A percentile compares a stretch with the other conserved stretches of the same genome.
These are phyloP conservation scores for Holothuria leucospilota DNA, from an alignment of 53 echinoderm and acorn worm species.

Conservation along the genomic window DNA sequence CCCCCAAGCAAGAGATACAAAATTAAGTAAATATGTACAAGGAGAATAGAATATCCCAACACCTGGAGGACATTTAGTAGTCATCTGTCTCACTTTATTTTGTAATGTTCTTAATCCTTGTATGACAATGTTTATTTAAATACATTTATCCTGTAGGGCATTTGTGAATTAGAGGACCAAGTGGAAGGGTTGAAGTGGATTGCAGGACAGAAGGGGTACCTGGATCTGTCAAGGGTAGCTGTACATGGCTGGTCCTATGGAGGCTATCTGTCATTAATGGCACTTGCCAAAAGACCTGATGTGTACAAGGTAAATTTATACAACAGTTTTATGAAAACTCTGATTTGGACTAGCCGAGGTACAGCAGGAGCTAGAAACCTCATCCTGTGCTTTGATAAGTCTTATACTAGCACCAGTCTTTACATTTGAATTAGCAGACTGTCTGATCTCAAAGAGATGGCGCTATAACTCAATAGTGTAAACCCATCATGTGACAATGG, in stretches of 20 bases:
- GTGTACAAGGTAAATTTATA: slow-evolving; percentile 80
- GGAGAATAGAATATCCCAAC: too few species aligned
- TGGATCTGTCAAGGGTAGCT: slow-evolving; percentile 90
- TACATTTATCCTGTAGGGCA: slow-evolving; percentile 67
- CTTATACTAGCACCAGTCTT: too few species aligned
- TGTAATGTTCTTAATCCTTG: too few species aligned
- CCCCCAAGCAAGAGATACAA: too few species aligned
- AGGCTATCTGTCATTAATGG: slow-evolving; percentile 92
- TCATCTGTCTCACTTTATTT: too few species aligned
- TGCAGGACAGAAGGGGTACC: slow-evolving; percentile 86
- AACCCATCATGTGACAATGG: too few species aligned
- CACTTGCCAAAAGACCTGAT: slow-evolving; percentile 91
- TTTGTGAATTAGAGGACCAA: slow-evolving; percentile 94
- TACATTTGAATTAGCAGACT: too few species aligned
- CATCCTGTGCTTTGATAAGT: too few species aligned
- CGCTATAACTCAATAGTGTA: too few species aligned
- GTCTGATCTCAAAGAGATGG: too few species aligned
- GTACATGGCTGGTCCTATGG: slow-evolving; percentile 99
- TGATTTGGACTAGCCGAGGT: background rate
- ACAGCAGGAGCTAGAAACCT: background rate
- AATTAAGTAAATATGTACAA: too few species aligned
- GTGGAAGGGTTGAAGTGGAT: slow-evolving; percentile 97
- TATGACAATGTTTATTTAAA: background rate
- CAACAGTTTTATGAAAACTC: background rate
- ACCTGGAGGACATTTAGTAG: too few species aligned